Percentiles rank a stretch among this genome's conserved stretches.
Evolutionary conservation across 2,888 invertebrate genomes (phyloP).

Genomic region (Periphyllus acericola): DNA sequence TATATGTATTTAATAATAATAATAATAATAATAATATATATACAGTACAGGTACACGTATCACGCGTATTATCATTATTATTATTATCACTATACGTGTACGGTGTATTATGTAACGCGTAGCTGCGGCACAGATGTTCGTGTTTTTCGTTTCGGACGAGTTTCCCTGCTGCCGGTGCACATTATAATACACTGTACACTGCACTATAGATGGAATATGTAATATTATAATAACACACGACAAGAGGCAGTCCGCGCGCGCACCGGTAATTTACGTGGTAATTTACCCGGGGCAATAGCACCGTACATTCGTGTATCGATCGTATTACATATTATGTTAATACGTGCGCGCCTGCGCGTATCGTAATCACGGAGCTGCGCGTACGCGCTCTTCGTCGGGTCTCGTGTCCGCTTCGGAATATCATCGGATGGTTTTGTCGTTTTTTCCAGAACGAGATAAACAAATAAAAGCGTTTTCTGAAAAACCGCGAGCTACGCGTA

Average conservation of each 20-base stretch:
- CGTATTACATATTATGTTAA: not conserved
- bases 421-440: not conserved
- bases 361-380: too few species aligned
- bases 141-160: conserved; percentile 29
- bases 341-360: not conserved
- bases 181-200: not conserved
- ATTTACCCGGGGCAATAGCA: not conserved
- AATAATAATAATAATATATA: not conserved
- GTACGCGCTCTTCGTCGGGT: too few species aligned
- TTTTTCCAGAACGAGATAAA: too few species aligned
- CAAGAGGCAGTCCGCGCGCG: not conserved
- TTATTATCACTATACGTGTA: not conserved
- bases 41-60: not conserved
- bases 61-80: not conserved
- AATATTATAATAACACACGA: not conserved
- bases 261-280: not conserved
- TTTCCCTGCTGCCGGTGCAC: conserved; percentile 5
- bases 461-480: too few species aligned
- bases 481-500: too few species aligned
- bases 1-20: not conserved
- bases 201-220: not conserved
- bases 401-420: too few species aligned
- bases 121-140: conserved; percentile 22
- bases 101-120: not conserved
- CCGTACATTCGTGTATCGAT: not conserved